Base-by-base conservation (phyloP, 2,888 invertebrate genomes). In the Matsumyia berberina region DNA sequence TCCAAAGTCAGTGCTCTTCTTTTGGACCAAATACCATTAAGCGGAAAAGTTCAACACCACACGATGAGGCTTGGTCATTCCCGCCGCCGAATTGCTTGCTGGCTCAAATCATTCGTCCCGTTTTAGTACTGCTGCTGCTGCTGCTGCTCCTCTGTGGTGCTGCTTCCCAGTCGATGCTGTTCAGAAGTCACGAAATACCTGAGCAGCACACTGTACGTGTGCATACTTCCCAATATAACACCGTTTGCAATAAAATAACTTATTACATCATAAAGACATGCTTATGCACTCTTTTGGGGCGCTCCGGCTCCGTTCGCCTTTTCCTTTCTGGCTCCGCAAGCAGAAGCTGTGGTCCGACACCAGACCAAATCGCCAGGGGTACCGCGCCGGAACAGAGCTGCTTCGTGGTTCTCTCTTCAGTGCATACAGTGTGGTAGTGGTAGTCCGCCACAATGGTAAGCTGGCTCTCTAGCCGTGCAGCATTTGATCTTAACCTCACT, bases 181-280 rank as follows among this genome's bases (percentile, higher is more conserved):
- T 81, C 80, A 74, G 70, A 80, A 85, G 85, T 85, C 85, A 85
- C 85, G 85, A 78, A 78, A 69, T 78, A 70, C 78, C 78, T 70
- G 70, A 85, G 80, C 74, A 64, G 58, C 60, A 44, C 60, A 53
- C 67, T 70, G 70, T 85, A 85, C 85, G 85, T 85, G 85, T 80
- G 74, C 80, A 85, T 85, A 85, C 85, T 85, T 70, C 85, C 58
- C 85, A 85, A 76, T 85, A 85, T 85, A 85, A 85, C 85, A 85
- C 85, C 80, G 85, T 76, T 80, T 85, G 85, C 85, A 85, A 85
- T 85, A 85, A 85, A 85, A 85, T 85, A 85, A 85, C 85, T 85
- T 85, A 85, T 85, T 85, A 85, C 85, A 85, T 85, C 85, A 85
- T 85, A 85, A 85, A 85, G 85, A 85, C 85, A 85, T 80, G 85